Percentiles rank a stretch among this genome's conserved stretches.
phyloP scores from a whole-genome alignment of 2,113 vertebrate genomes.

The Nannospalax galili region DNA sequence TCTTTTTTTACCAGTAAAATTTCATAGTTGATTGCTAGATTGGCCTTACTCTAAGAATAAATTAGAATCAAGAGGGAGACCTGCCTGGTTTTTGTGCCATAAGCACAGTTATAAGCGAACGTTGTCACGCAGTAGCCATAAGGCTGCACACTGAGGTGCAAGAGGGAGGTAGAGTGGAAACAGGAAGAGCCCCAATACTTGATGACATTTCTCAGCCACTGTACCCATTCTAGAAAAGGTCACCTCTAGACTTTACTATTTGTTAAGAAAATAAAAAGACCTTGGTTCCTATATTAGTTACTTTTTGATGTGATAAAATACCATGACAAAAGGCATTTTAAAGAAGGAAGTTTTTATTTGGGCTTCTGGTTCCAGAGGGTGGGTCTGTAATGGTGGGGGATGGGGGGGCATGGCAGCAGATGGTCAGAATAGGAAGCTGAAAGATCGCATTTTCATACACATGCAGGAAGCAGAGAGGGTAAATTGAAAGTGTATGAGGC shows the following conservation, averaged over 20 bases:
- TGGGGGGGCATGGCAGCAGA: too few relatives aligned
- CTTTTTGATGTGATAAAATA: too few relatives aligned
- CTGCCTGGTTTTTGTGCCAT: background rate
- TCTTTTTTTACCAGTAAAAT: background rate
- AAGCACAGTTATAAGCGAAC: background rate
- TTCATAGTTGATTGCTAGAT: background rate
- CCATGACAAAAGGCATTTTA: too few relatives aligned
- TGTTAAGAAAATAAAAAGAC: background rate
- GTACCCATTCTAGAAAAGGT: background rate
- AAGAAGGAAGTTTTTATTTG: too few relatives aligned
- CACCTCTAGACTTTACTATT: background rate
- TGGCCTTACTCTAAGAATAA: background rate
- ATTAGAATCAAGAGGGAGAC: background rate
- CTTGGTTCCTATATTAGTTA: too few relatives aligned
- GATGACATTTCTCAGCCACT: background rate
- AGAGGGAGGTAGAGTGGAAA: background rate
- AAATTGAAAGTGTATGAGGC: too few relatives aligned
- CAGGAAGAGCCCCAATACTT: background rate
- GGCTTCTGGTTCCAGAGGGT: too few relatives aligned
- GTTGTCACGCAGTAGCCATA: accelerated
- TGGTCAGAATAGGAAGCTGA: too few relatives aligned
- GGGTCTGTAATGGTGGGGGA: too few relatives aligned
- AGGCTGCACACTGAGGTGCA: background rate
- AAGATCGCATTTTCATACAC: too few relatives aligned
- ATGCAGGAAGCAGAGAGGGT: too few relatives aligned